Percentiles rank a stretch among this genome's conserved stretches.
Conservation (phyloP, 2,113 vertebrate genomes). For the Cygnus buccinator region DNA sequence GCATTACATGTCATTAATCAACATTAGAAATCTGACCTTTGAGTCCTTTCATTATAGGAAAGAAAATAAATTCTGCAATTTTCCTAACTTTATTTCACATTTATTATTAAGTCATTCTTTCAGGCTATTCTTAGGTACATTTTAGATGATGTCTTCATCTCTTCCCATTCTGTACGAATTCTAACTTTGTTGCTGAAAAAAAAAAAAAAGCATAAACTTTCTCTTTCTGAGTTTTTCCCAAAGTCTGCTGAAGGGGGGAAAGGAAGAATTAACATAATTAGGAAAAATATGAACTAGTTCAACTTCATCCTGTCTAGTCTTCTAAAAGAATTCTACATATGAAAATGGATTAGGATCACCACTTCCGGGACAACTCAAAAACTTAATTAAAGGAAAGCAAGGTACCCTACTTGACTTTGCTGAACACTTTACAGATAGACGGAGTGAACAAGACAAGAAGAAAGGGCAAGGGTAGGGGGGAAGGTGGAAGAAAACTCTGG, state of each 20-base stretch:
- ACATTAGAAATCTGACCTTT: not conserved
- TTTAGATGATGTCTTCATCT: not conserved
- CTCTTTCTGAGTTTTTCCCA: not conserved
- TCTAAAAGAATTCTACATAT: not conserved
- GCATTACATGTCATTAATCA: not conserved
- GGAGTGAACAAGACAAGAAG: not conserved
- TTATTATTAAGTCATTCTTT: not conserved
- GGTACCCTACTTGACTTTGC: not conserved
- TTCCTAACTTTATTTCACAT: not conserved
- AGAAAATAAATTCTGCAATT: not conserved
- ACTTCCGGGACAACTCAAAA: not conserved
- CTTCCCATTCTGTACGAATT: not conserved
- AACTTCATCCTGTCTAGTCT: not conserved
- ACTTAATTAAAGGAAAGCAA: not conserved
- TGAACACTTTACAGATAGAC: not conserved
- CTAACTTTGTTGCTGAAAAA: not conserved
- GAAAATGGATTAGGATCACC: constrained; percentile 19
- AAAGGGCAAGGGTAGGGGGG: not conserved
- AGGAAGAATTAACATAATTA: not conserved
- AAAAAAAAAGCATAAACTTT: not conserved
- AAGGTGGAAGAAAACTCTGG: not conserved
- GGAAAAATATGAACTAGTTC: not conserved
- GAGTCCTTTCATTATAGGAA: not conserved
- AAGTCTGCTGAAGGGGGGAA: not conserved
- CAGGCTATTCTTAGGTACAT: not conserved